Conservation (phyloP, 2,113 vertebrate genomes). For the Plecturocebus donacophilus region DNA sequence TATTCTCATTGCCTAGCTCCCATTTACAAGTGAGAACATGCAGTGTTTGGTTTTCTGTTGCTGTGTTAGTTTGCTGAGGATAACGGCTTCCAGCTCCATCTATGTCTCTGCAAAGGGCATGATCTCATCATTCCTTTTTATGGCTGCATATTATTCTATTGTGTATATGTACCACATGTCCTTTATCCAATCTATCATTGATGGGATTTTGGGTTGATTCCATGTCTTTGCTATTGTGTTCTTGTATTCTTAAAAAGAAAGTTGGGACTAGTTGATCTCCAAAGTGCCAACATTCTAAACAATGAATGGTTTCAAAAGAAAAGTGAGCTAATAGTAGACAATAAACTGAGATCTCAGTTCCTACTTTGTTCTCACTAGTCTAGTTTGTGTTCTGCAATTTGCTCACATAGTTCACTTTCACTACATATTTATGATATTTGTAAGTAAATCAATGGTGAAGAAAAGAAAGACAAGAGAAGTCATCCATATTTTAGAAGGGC, state of each 20-base stretch:
- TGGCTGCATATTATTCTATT: too few relatives aligned
- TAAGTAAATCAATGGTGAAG: neutral
- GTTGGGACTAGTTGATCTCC: neutral
- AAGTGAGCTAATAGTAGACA: neutral
- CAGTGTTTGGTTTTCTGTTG: too few relatives aligned
- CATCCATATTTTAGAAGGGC: neutral
- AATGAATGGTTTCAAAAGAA: neutral
- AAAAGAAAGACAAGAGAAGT: neutral
- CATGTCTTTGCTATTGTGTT: too few relatives aligned
- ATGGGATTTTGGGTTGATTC: too few relatives aligned
- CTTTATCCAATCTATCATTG: too few relatives aligned
- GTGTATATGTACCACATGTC: too few relatives aligned
- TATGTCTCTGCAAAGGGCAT: too few relatives aligned
- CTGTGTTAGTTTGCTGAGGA: too few relatives aligned
- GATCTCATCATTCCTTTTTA: too few relatives aligned
- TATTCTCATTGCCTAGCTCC: too few relatives aligned
- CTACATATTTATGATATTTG: neutral
- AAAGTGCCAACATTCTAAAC: neutral
- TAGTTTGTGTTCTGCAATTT: neutral
- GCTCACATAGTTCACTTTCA: neutral
- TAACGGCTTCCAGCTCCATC: too few relatives aligned
- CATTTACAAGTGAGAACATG: too few relatives aligned
- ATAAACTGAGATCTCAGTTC: neutral
- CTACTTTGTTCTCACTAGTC: neutral
- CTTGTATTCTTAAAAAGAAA: neutral